Conservation (phyloP, 2,113 vertebrate species). For the Pycnonotus jocosus region DNA sequence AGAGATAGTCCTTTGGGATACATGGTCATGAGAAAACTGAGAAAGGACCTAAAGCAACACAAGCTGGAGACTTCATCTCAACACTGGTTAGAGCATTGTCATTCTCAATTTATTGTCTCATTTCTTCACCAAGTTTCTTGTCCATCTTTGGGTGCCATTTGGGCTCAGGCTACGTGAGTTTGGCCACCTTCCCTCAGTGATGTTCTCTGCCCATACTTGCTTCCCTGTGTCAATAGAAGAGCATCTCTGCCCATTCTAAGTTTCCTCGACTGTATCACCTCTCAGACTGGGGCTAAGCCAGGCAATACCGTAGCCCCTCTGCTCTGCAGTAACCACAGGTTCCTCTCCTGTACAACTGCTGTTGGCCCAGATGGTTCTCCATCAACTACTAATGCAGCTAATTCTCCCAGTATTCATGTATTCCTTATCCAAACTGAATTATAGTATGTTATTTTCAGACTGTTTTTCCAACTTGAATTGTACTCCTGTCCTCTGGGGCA, state of each 20-base stretch:
- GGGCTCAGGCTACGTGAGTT: background rate
- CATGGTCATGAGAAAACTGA: background rate
- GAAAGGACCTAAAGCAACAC: background rate
- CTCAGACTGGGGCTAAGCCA: background rate
- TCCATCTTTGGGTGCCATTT: background rate
- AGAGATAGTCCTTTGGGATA: background rate
- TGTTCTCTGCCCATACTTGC: background rate
- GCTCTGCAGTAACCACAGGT: background rate
- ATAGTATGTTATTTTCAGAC: background rate
- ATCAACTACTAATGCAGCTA: no score
- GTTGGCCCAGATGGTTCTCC: background rate
- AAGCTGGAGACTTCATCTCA: background rate
- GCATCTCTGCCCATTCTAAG: background rate
- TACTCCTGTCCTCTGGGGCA: background rate
- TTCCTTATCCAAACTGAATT: background rate
- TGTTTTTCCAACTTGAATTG: background rate
- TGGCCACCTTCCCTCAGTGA: background rate
- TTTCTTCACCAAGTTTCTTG: background rate
- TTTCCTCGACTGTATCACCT: background rate
- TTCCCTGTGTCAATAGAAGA: background rate
- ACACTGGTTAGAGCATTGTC: background rate
- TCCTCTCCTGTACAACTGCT: background rate
- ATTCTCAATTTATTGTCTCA: background rate
- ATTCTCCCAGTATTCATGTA: background rate
- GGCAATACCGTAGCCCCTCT: background rate